phyloP scores from a whole-genome alignment of 2,113 vertebrate genomes.

The Fukomys damarensis region DNA sequence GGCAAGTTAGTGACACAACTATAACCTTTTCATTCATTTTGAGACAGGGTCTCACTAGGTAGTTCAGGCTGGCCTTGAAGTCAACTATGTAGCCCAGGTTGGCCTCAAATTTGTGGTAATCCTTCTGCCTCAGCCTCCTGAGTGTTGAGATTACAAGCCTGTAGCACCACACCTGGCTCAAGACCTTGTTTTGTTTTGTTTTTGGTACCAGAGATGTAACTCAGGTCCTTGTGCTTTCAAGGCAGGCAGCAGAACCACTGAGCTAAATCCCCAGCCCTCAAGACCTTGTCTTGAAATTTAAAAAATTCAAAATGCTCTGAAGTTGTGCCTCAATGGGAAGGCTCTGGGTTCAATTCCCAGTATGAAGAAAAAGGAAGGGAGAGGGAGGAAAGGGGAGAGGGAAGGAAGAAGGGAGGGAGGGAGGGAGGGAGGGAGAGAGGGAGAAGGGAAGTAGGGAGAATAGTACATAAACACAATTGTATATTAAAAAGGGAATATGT shows the following conservation, averaged over 20 bases:
- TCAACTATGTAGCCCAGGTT: not conserved
- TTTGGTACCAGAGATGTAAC: too few relatives aligned
- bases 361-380: not conserved
- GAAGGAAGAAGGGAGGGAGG: too few relatives aligned
- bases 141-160: not conserved
- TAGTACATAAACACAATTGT: not conserved
- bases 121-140: not conserved
- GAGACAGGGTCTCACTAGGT: not conserved
- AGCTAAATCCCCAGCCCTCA: too few relatives aligned
- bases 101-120: not conserved
- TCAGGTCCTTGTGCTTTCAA: too few relatives aligned
- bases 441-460: not conserved
- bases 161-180: not conserved
- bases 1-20: not conserved
- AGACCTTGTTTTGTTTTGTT: not conserved
- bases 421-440: too few relatives aligned
- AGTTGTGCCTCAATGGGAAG: not conserved
- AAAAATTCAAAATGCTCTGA: not conserved
- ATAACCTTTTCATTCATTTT: not conserved
- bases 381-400: too few relatives aligned
- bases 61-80: not conserved
- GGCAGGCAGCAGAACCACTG: too few relatives aligned
- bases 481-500: not conserved
- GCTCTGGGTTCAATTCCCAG: not conserved
- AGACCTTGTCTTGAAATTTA: not conserved